These are phyloP conservation scores for Oncorhynchus masou DNA, from an alignment of 2,113 vertebrate species.

Conservation along the genomic window DNA sequence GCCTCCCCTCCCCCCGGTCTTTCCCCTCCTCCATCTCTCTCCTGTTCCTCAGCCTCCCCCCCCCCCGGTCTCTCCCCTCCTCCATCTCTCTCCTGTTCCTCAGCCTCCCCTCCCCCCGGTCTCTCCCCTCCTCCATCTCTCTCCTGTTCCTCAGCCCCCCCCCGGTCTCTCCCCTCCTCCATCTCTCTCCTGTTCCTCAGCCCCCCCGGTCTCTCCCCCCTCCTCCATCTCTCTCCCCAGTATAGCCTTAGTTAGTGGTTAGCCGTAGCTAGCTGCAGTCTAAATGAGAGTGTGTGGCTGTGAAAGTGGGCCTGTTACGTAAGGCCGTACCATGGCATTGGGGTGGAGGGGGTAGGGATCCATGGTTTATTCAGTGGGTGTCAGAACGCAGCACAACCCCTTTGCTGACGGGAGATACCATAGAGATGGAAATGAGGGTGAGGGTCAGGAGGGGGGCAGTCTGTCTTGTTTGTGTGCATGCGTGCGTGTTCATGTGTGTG, in stretches of 20 bases:
- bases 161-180: too few species aligned
- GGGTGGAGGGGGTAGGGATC: conserved; percentile 40
- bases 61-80: too few species aligned
- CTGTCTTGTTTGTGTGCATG: conserved; percentile 34
- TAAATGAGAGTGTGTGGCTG: not conserved
- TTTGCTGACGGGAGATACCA: conserved; percentile 52
- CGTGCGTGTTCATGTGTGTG: conserved; percentile 4
- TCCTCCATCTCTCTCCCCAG: not conserved
- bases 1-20: too few species aligned
- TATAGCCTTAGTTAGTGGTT: conserved; percentile 20
- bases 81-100: too few species aligned
- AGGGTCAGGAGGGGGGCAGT: conserved; percentile 42
- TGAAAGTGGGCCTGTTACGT: conserved; percentile 64
- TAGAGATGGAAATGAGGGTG: conserved; percentile 66
- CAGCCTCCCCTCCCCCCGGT: too few species aligned
- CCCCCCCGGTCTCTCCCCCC: too few species aligned
- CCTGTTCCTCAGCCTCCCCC: too few species aligned
- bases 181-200: too few species aligned
- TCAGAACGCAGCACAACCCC: conserved; percentile 38
- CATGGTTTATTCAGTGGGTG: conserved; percentile 58
- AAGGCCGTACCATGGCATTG: conserved; percentile 34
- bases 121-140: not conserved
- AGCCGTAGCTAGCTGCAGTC: conserved; percentile 2
- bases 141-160: not conserved
- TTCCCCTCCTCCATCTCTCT: not conserved